Conservation (phyloP, 2,113 vertebrate genomes). For the Reinhardtius hippoglossoides region DNA sequence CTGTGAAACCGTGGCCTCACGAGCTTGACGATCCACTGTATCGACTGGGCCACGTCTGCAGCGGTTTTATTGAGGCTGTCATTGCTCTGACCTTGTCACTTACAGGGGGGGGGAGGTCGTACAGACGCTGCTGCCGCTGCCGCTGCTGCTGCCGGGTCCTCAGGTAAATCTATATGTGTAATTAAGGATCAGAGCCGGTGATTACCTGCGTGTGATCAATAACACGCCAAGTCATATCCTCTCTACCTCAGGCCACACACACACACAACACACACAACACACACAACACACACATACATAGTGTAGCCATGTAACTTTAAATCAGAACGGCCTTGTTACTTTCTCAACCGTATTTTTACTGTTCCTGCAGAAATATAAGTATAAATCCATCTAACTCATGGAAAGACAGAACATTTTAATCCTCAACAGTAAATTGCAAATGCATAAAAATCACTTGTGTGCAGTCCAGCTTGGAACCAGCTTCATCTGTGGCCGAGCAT, state of each 20-base stretch:
- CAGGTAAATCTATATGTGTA: conserved; percentile 54
- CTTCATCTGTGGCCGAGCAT: conserved; percentile 29
- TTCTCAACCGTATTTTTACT: too few relatives aligned
- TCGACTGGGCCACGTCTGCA: conserved; percentile 15
- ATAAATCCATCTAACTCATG: not conserved
- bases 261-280: conserved; percentile 19
- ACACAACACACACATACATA: not conserved
- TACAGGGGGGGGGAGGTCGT: not conserved
- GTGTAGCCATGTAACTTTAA: too few relatives aligned
- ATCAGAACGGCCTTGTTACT: not conserved
- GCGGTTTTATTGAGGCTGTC: not conserved
- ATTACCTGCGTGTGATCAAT: conserved; percentile 64
- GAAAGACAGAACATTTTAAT: conserved; percentile 23
- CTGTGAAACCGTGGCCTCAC: not conserved
- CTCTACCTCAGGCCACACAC: conserved; percentile 16
- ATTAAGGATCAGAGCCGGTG: conserved; percentile 56
- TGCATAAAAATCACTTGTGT: conserved; percentile 13
- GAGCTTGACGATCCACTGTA: not conserved
- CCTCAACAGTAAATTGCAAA: conserved; percentile 5
- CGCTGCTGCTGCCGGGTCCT: conserved; percentile 5
- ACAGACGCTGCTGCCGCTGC: conserved; percentile 24
- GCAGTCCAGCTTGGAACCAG: conserved; percentile 13
- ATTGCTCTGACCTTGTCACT: conserved; percentile 52
- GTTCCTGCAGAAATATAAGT: not conserved
- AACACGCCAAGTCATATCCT: conserved; percentile 43